A percentile compares a stretch with the other conserved stretches of the same genome.
Evolutionary conservation across 1,140 invertebrate species (phyloP).

Genomic region (Drosophila erecta): DNA sequence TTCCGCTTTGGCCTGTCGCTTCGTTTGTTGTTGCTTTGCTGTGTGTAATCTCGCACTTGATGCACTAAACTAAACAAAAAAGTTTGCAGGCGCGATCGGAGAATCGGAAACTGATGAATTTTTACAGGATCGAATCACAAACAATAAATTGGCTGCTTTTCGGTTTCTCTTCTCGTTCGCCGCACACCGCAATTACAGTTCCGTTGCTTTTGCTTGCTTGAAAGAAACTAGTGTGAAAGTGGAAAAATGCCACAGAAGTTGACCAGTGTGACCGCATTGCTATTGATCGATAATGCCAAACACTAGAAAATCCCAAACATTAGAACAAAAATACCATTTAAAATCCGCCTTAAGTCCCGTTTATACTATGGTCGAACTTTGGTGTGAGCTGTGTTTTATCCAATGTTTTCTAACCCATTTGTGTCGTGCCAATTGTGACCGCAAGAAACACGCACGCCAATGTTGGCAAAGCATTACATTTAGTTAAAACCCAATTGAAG

Average conservation of each 20-base stretch:
- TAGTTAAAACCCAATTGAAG: no score
- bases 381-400: no score
- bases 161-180: constrained; percentile 1
- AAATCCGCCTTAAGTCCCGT: no score
- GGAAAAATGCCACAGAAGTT: neutral
- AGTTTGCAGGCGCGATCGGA: constrained; percentile 1
- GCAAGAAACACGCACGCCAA: no score
- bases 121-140: constrained; percentile 7
- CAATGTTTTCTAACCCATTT: no score
- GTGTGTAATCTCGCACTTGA: constrained; percentile 10
- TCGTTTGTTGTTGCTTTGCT: constrained; percentile 21
- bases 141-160: constrained; percentile 4
- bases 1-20: constrained; percentile 36
- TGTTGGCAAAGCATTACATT: no score
- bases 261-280: no score
- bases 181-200: constrained; percentile 2
- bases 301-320: no score
- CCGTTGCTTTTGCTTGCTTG: neutral
- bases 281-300: neutral
- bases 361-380: no score
- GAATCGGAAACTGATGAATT: neutral
- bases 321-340: no score
- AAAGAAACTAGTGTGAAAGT: constrained; percentile 2
- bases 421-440: no score
- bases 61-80: constrained; percentile 45